Evolutionary conservation across 2,888 invertebrate genomes (phyloP).

Genomic region (Plagodis pulveraria): DNA sequence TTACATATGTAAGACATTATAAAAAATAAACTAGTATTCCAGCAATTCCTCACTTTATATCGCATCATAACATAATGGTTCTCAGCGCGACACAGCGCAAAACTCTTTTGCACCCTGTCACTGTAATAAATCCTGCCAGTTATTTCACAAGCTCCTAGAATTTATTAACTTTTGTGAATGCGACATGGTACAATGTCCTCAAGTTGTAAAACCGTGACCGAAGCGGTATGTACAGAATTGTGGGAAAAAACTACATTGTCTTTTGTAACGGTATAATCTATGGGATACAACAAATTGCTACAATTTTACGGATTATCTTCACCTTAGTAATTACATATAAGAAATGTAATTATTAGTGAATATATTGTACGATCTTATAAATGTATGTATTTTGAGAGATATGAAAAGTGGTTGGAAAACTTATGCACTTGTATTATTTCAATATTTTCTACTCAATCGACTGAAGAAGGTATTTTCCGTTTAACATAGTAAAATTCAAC

Average conservation of each 20-base stretch:
- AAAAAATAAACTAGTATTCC: too few species aligned
- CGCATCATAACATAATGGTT: too few species aligned
- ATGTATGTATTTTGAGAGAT: too few species aligned
- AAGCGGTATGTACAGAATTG: conserved; percentile 10
- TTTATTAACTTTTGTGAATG: neutral
- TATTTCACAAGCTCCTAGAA: neutral
- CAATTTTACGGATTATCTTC: conserved; percentile 5
- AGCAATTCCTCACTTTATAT: too few species aligned
- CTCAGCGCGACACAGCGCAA: too few species aligned
- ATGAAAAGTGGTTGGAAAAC: too few species aligned
- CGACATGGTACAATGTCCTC: neutral
- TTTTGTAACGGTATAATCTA: conserved; percentile 11
- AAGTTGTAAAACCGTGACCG: conserved; percentile 8
- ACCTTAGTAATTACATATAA: neutral
- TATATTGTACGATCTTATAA: too few species aligned
- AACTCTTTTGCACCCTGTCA: neutral
- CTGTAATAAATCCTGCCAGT: neutral
- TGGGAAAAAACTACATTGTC: conserved; percentile 19
- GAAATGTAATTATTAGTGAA: neutral
- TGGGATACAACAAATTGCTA: conserved; percentile 8
- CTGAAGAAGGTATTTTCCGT: too few species aligned
- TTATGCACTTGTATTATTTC: too few species aligned
- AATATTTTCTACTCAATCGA: too few species aligned
- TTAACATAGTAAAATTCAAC: too few species aligned
- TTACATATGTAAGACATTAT: too few species aligned